Evolutionary conservation across 2,888 invertebrate species (phyloP), one percentile per base, ranked within the genome.

Genomic region (Lymantria monacha): DNA sequence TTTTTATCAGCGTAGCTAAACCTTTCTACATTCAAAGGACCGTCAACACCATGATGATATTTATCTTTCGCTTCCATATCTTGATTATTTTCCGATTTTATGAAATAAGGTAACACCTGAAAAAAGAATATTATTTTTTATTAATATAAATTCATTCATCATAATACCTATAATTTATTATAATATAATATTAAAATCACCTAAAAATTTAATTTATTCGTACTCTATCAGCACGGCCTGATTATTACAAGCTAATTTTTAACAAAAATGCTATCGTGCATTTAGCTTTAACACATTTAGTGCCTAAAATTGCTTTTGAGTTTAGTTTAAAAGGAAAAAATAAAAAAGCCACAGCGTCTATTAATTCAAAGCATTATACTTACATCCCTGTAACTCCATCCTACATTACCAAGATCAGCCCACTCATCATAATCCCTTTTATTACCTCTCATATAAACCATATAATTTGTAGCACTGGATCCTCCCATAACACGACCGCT

Each of bases 401-500:
- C 94, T 45, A 83, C 67, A 67, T 93, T 94, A 37, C 94, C 95
- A 56, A 92, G 75, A 11, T 82, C 80, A 5, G 92, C 93, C 95
- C 95, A 95, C 52, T 92, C 87, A 67, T 95, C 93, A 70, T 94
- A 95, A 74, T 95, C 95, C 37, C 84, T 75, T 49, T 89, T 92
- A 68, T 93, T 92, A 38, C 94, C 94, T 76, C 94, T 78, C 73
- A 93, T 93, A 72, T 94, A 94, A 31, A 93, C 93, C 85, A 95
- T 89, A 77, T 93, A 94, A 77, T 95, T 95, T 42, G 93, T 90
- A 40, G 93, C 83, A 60, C 94, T 94, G 1, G 93, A 93, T 3
- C 95, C 95, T 12, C 95, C 95, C 91, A 95, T 93, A 1, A 94
- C 94, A 72, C 92, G 93, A 3, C 94, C 94, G 50, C 93, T 91